Percentiles rank a stretch among this genome's conserved stretches.
Conservation (phyloP, 2,113 vertebrate genomes). For the Scomber japonicus region DNA sequence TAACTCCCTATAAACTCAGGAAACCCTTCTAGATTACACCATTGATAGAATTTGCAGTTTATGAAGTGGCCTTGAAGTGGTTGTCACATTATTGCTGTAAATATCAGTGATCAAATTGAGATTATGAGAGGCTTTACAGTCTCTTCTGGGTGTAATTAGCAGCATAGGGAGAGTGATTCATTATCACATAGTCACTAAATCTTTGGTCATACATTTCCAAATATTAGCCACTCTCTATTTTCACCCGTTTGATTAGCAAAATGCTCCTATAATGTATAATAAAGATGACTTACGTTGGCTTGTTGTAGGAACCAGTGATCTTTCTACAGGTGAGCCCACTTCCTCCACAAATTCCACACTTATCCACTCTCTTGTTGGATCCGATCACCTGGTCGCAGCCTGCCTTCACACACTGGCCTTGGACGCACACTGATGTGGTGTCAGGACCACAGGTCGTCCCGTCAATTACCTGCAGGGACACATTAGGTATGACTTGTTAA, state of each 20-base stretch:
- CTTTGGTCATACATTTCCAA: too few relatives aligned
- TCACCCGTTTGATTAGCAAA: background rate
- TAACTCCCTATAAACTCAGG: too few relatives aligned
- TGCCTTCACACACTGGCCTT: constrained; percentile 96
- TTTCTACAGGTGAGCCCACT: constrained; percentile 91
- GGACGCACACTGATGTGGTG: constrained; percentile 94
- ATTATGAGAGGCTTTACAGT: too few relatives aligned
- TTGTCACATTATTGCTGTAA: too few relatives aligned
- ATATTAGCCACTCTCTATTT: background rate
- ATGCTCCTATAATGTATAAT: too few relatives aligned
- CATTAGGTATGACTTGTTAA: background rate
- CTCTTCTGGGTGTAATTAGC: too few relatives aligned
- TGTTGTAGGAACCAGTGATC: constrained; percentile 91
- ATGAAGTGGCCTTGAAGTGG: too few relatives aligned
- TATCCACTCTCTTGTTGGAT: constrained; percentile 94
- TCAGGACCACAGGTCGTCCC: constrained; percentile 95
- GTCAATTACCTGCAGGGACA: constrained; percentile 89
- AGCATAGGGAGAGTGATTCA: too few relatives aligned
- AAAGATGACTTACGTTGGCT: constrained; percentile 85
- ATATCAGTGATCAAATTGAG: too few relatives aligned
- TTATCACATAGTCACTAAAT: too few relatives aligned
- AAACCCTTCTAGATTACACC: too few relatives aligned
- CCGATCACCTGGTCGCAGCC: constrained; percentile 95
- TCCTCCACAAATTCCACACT: constrained; percentile 94
- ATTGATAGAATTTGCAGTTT: too few relatives aligned